Base-by-base conservation (phyloP, 2,797 vertebrate genomes). In the Xyrichtys novacula region DNA sequence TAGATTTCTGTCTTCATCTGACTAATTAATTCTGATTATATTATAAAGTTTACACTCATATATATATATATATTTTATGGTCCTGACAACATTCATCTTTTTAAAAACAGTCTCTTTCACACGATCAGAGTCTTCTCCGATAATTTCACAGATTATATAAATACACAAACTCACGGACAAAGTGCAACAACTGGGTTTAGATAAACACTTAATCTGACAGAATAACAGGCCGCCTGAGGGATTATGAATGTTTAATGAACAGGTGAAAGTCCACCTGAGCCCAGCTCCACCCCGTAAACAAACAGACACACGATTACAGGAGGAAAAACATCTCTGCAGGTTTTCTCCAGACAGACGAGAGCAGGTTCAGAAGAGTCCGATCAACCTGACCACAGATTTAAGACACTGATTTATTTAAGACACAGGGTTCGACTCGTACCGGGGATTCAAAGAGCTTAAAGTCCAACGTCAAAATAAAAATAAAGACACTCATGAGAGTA, bases 211-310 rank as follows among this genome's bases (percentile, higher is more conserved):
- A 6, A 22, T 23, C n/a, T 6, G 4, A 10, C 2, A 14, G 22
- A 66, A 2, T 15, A 5, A 70, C 32, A 34, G 10, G 11, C 10
- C 3, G 22, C 19, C 12, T 52, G 55, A 20, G 4, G 26, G 12
- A 22, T 5, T 52, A 28, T 26, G 8, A 38, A 25, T 39, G 32
- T 59, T 43, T 52, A 1, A 44, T 50, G 17, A 4, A 12, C 47
- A 70, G 65, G 57, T 56, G 10, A 71, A 80, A 74, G 76, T 76
- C 80, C 52, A 36, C 2, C 43, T 26, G 42, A 8, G 39, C 55
- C 36, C 3, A n/a, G 43, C 0, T 62, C 38, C 31, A 8, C 36
- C 34, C 19, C 19, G 46, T 66, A 38, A 73, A 75, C 40, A 64
- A 1, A 38, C 14, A n/a, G 11, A 29, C 17, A 28, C 0, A 6